Conservation (phyloP, 2,888 invertebrate genomes). For the Athrips mouffetella region DNA sequence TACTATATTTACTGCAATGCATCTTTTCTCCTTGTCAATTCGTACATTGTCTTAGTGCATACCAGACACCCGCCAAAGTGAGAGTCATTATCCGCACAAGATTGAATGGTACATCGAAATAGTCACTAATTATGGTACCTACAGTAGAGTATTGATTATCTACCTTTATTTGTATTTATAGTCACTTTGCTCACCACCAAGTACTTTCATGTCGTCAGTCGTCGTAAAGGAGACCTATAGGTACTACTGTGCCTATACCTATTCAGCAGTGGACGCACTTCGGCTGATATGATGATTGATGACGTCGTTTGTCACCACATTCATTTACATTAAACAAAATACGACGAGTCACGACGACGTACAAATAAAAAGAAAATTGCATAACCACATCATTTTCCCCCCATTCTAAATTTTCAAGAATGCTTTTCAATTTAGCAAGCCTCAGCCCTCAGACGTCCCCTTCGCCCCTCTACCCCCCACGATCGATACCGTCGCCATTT, state of each 20-base stretch:
- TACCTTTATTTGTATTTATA: neutral
- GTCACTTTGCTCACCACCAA: no score
- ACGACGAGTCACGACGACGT: no score
- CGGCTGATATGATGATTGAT: no score
- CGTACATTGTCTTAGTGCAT: slow-evolving; percentile 19
- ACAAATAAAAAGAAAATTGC: neutral
- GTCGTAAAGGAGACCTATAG: no score
- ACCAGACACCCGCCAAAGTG: slow-evolving; percentile 10
- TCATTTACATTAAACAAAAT: no score
- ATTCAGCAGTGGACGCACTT: no score
- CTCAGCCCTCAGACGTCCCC: slow-evolving; percentile 31
- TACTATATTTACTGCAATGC: slow-evolving; percentile 27
- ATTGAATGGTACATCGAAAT: neutral
- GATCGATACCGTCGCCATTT: slow-evolving; percentile 74
- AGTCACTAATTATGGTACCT: neutral
- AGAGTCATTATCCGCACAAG: slow-evolving; percentile 8
- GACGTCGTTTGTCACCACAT: no score
- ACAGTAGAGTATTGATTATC: no score
- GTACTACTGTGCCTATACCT: no score
- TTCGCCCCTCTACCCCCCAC: slow-evolving; percentile 41
- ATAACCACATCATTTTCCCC: neutral
- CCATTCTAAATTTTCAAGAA: slow-evolving; percentile 1
- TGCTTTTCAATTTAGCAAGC: slow-evolving; percentile 7
- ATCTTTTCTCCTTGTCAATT: slow-evolving; percentile 29
- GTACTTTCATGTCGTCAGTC: no score